These are phyloP conservation scores for Matsumurasca onukii DNA, from an alignment of 1,140 invertebrate genomes.

Conservation along the genomic window DNA sequence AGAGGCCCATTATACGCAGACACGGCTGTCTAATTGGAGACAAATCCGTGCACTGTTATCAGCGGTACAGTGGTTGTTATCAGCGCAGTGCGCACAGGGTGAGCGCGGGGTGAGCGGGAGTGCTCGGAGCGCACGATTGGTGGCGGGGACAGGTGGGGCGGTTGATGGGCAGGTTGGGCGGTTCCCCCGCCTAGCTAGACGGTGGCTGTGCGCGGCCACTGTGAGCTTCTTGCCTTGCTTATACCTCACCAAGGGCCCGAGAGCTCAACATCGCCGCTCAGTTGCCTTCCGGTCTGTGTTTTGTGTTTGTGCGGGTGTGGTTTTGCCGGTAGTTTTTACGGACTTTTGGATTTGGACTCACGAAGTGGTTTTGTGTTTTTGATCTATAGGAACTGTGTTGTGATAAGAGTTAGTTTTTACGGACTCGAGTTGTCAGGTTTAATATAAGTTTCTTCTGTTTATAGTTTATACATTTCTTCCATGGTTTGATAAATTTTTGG, in stretches of 20 bases:
- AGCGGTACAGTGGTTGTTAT: not conserved
- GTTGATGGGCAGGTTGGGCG: not conserved
- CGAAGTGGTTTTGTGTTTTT: too few species aligned
- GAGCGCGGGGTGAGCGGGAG: constrained; percentile 12
- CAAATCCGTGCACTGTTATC: constrained; percentile 17
- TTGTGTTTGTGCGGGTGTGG: too few species aligned
- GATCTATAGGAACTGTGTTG: too few species aligned
- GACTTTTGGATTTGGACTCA: too few species aligned
- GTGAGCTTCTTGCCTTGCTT: constrained; percentile 14
- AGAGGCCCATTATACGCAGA: too few species aligned
- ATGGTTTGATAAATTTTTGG: too few species aligned
- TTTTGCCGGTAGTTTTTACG: too few species aligned
- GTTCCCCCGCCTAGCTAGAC: not conserved
- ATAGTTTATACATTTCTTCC: too few species aligned
- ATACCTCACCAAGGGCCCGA: constrained; percentile 9
- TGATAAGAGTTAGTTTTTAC: too few species aligned
- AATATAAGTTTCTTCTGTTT: too few species aligned
- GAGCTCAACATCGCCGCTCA: not conserved
- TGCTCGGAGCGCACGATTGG: constrained; percentile 17
- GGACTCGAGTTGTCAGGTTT: too few species aligned
- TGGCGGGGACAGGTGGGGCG: not conserved
- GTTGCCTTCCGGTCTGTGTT: not conserved
- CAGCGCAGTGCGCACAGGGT: not conserved
- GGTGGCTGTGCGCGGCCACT: constrained; percentile 14
- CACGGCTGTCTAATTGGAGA: constrained; percentile 19